Base-by-base conservation (phyloP, 2,797 vertebrate genomes). In the Molossus alvarezi region DNA sequence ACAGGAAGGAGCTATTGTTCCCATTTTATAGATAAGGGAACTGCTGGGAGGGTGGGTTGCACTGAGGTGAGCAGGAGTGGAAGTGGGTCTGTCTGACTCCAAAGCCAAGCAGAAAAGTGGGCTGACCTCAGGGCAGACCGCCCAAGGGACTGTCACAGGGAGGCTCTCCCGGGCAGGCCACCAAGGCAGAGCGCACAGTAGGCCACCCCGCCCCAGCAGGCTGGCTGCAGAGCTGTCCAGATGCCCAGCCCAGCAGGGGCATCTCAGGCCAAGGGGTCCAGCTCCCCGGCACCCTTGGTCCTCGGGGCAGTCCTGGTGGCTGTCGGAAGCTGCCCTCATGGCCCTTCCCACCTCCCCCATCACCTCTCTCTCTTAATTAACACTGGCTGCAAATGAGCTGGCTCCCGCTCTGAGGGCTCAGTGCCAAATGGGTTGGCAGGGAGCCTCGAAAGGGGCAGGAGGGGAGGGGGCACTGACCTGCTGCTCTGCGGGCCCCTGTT, bases 281-380 rank as follows among this genome's bases (percentile, higher is more conserved):
- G 75, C n/a, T 13, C 55, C 29, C 29, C 4, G 1, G 8, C 23
- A 2, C n/a, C 82, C 62, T 20, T 0, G 8, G 65, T 7, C 67
- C 14, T 2, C 1, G 45, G 51, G 71, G 64, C 33, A 2, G 87
- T 3, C 21, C 83, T 21, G 90, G 90, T 0, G 37, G 94, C 88
- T 79, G 88, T 58, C 12, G 4, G 93, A 69, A 82, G 93, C 93
- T 92, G 97, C 93, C 93, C 95, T 90, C 6, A 1, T 0, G n/a
- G 71, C 92, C 93, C 95, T 58, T 60, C 75, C 97, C 21, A 8
- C 77, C 94, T 72, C 88, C 95, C 96, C 64, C 90, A 45, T 93
- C 90, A 95, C 94, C 92, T 94, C 95, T 96, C 88, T 94, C 97
- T 96, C 97, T 97, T 97, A 97, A 98, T 98, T 97, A 98, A 97